Evolutionary conservation across 2,888 invertebrate species (phyloP), one percentile per base, ranked within the genome.

Genomic region (Drepana falcataria): DNA sequence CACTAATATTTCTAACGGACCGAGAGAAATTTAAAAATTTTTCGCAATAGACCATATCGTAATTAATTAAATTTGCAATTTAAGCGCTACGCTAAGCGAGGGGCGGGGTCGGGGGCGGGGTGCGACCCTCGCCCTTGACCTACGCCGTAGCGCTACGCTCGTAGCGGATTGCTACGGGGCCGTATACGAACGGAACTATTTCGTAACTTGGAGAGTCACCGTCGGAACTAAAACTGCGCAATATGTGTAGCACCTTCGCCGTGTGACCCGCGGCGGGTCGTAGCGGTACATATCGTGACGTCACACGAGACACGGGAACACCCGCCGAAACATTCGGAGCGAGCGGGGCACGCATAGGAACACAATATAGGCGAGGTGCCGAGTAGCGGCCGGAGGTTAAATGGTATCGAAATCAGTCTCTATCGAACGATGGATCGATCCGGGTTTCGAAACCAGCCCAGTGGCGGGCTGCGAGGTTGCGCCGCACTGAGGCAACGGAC

Each of bases 401-500:
- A 77, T 74, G 79, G 75, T 76, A 81, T 71, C 71, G 80, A 81
- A 80, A 83, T 77, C 76, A 68, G 71, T 79, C 73, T 73, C 73
- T 68, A 72, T 65, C 69, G 64, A 55, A 2, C 40, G 37, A 37
- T 44, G 9, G 44, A 40, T 40, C 40, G 40, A 7, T 40, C 62
- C 62, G 59, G 62, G 70, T 79, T 78, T 74, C 69, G 83, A 77
- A 79, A 82, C 71, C 55, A 66, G 69, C 60, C 73, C 77, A 75
- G 73, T 73, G 75, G 69, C 75, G 72, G 64, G 60, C 68, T 61
- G 63, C 73, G 75, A 77, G 75, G 77, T 75, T 75, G 74, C 71
- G 59, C 65, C 61, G 60, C 65, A 57, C 66, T 78, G 76, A 65
- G 67, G 74, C 73, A 75, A 74, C 67, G 52, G 49, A 63, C 58